Conservation (phyloP, 2,113 vertebrate genomes). For the Solenodon paradoxus region DNA sequence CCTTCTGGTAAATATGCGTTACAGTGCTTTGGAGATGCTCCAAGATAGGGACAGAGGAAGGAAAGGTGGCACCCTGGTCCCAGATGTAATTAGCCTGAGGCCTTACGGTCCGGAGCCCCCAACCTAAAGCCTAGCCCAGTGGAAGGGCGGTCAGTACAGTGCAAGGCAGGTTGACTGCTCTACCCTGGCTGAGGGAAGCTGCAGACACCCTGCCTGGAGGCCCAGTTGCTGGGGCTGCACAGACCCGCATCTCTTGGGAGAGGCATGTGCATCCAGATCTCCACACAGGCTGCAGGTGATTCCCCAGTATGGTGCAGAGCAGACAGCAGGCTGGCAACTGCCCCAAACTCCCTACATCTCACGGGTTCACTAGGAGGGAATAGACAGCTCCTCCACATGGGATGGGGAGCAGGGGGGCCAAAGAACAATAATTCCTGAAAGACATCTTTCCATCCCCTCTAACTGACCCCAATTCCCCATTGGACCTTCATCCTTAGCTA, state of each 20-base stretch:
- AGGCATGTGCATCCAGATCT: background rate
- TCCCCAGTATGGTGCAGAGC: rapidly evolving
- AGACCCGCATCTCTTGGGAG: background rate
- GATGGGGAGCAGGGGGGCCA: rapidly evolving
- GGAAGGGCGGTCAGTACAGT: background rate
- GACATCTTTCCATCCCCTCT: background rate
- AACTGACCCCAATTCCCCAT: background rate
- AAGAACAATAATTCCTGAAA: background rate
- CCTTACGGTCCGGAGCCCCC: background rate
- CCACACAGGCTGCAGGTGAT: background rate
- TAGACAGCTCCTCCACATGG: background rate
- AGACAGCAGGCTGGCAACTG: background rate
- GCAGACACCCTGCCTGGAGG: background rate
- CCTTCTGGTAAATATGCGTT: background rate
- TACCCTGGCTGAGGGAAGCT: background rate
- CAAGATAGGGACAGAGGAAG: background rate
- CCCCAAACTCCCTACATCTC: rapidly evolving
- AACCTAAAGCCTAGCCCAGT: background rate
- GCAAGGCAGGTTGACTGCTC: no score
- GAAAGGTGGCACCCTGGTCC: background rate
- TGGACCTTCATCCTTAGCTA: background rate
- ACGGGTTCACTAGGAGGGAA: no score
- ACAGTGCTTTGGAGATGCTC: background rate
- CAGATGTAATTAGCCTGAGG: background rate
- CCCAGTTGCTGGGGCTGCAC: background rate